Base-by-base conservation (phyloP, 2,113 vertebrate species). In the Ictidomys tridecemlineatus region DNA sequence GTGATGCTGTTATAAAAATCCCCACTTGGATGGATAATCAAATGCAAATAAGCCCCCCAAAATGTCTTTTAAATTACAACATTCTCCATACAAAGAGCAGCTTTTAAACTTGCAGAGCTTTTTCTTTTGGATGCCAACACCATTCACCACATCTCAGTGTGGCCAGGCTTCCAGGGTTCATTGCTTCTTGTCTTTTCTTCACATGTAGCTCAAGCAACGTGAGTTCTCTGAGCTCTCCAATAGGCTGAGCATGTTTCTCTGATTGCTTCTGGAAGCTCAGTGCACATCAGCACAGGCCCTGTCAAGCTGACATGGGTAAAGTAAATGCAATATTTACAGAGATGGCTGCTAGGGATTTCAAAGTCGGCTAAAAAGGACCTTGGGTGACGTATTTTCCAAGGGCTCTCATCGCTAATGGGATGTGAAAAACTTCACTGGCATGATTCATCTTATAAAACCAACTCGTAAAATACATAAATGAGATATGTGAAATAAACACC, bases 1-100 rank as follows among this genome's bases (percentile, higher is more conserved):
- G 58, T 22, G 87, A 72, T 39, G 58, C 93, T 85, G 63, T 84
- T 96, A 87, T n/a, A 94, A 94, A 97, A 94, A 84, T 76, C 22
- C 3, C 28, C 34, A 87, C 83, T n/a, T 58, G 45, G 82, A 89
- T 65, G 82, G 24, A 58, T 42, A 97, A 94, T 93, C 65, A 95
- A 94, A 91, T 95, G 61, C 84, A 97, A 97, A 96, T 94, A 94
- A 93, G 48, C 26, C 39, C 56, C 45, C 51, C 45, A 39, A 90
- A 80, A 87, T 69, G 20, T 79, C 67, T 96, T 45, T 91, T 94
- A 79, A 95, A 93, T 93, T 77, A 85, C 14, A 89, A 79, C 10
- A n/a, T 93, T 96, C 37, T 74, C 39, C 77, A 79, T 93, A 70
- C 89, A 97, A 96, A 84, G 34, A 77, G 42, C 56, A 87, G 93